Evolutionary conservation across 2,113 vertebrate species (phyloP), one percentile per base, ranked within the genome.

Genomic region (Pachyramphus minor): DNA sequence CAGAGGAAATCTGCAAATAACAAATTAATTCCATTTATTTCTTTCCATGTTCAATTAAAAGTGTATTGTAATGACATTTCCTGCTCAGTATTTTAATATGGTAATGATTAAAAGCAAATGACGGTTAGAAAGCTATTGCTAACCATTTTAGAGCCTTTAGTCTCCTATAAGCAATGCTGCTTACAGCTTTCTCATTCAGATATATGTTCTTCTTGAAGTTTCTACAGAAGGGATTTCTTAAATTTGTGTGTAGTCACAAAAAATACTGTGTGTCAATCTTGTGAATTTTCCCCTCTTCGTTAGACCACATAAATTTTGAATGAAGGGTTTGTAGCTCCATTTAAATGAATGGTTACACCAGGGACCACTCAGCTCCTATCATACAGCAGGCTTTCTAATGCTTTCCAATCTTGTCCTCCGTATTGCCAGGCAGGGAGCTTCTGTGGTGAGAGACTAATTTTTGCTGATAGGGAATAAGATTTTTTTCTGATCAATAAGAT

Each of bases 1-100:
- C 86, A 79, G 84, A 88, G 50, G 47, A 87, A 74, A 94, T 71
- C 44, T 67, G 79, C 84, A 95, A 97, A 52, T 80, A 95, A 55
- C 42, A 67, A 93, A 92, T 68, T 73, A 30, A n/a, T 80, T 77
- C 59, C 13, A 52, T 79, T 95, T 85, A 92, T 88, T 94, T 90
- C 81, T 92, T 95, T 87, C 92, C 75, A 47, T 27, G 31, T 82
- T 84, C 62, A 59, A 56, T 37, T 84, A 53, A 92, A 80, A 90
- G 81, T 90, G 67, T 67, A 91, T 89, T 85, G 67, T 82, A 56
- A 76, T 79, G 50, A 25, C 8, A 56, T 91, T 82, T 64, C 69
- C 71, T 55, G 55, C 13, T 62, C 64, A 13, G 30, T 76, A 74
- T 23, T 79, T 79, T 69, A 84, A 50, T 67, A 23, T 44, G 62